phyloP scores from a whole-genome alignment of 2,113 vertebrate species.

The Pogonocichla stellata region DNA sequence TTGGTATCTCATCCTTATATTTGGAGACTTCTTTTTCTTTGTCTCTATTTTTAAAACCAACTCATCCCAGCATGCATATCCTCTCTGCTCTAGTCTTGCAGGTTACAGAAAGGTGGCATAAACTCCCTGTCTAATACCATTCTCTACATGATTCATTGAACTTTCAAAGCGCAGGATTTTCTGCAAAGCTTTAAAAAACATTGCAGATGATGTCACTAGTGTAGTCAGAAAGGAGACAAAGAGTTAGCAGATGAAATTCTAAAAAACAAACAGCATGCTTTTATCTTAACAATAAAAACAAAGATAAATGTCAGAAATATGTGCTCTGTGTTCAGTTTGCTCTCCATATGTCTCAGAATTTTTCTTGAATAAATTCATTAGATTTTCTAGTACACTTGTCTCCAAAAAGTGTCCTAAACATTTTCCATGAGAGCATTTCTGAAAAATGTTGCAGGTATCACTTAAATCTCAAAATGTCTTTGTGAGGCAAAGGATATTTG shows the following conservation, averaged over 20 bases:
- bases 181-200: neutral
- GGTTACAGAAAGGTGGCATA: neutral
- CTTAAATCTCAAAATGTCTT: neutral
- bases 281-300: conserved; percentile 53
- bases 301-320: conserved; percentile 39
- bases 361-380: conserved; percentile 11
- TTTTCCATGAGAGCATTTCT: neutral
- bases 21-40: neutral
- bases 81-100: neutral
- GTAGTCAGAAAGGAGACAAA: neutral
- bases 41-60: neutral
- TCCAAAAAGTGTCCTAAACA: neutral
- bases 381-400: neutral
- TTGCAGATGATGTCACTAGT: neutral
- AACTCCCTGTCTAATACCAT: neutral
- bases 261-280: conserved; percentile 28
- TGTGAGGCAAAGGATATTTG: neutral
- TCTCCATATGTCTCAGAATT: conserved; percentile 28
- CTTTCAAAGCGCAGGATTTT: neutral
- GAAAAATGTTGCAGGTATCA: neutral
- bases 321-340: neutral
- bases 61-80: neutral
- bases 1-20: neutral
- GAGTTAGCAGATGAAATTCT: neutral
- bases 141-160: neutral